A percentile compares a stretch with the other conserved stretches of the same genome.
These are phyloP conservation scores for Callionymus lyra DNA, from an alignment of 2,113 vertebrate species.

Conservation along the genomic window DNA sequence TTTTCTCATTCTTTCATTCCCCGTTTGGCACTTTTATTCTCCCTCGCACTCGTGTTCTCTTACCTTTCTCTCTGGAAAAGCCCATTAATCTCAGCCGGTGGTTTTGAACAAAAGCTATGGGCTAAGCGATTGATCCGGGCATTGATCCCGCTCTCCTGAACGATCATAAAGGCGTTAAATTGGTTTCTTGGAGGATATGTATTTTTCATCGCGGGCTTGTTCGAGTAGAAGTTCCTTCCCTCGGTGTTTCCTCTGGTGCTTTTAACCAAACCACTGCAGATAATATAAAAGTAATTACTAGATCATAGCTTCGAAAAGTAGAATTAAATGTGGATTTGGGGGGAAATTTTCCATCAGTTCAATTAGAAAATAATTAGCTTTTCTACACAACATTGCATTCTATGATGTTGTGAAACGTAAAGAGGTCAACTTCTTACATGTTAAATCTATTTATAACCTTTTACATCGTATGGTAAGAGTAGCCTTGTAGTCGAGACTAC, in stretches of 20 bases:
- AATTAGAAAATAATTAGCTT: no score
- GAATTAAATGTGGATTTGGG: conserved; percentile 38
- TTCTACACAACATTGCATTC: no score
- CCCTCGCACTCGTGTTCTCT: conserved; percentile 22
- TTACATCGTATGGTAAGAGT: no score
- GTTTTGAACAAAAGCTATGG: conserved; percentile 66
- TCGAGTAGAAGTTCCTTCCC: conserved; percentile 38
- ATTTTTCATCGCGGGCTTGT: conserved; percentile 59
- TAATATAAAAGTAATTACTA: conserved; percentile 49
- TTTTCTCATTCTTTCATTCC: conserved; percentile 55
- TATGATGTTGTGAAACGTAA: no score
- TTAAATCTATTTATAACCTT: no score
- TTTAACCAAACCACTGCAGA: no score
- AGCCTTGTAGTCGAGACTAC: no score
- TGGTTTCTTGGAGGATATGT: conserved; percentile 69
- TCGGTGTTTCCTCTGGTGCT: conserved; percentile 21
- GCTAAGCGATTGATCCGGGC: conserved; percentile 62
- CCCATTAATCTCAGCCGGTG: conserved; percentile 61
- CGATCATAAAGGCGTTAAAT: conserved; percentile 68
- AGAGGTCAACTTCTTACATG: no score
- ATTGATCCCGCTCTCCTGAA: conserved; percentile 66
- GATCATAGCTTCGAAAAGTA: conserved; percentile 39
- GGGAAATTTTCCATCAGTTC: conserved; percentile 1
- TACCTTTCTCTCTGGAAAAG: conserved; percentile 50
- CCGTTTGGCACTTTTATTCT: conserved; percentile 49